These are phyloP conservation scores for Fregata magnificens DNA, from an alignment of 2,113 vertebrate genomes.

Conservation along the genomic window DNA sequence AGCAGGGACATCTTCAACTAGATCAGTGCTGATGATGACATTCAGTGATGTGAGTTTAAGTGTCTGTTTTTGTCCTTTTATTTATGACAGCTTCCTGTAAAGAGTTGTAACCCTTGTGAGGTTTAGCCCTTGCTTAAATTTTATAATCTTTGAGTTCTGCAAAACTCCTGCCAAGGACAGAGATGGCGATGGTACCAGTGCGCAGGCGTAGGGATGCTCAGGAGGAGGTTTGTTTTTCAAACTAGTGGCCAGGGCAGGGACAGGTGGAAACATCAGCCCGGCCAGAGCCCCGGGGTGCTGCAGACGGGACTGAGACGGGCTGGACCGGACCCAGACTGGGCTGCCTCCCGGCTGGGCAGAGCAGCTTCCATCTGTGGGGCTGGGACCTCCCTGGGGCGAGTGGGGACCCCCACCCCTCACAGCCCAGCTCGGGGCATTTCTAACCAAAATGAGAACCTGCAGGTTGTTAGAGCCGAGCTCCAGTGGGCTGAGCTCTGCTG, in stretches of 20 bases:
- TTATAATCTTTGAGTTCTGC: background rate
- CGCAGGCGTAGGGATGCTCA: accelerated
- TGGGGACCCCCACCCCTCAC: background rate
- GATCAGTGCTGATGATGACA: accelerated
- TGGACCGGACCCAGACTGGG: background rate
- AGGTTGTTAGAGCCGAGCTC: background rate
- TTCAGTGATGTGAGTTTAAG: too few species aligned
- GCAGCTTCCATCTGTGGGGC: background rate
- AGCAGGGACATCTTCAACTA: background rate
- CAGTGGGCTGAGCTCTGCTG: background rate
- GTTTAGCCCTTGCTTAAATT: background rate
- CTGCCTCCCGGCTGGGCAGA: background rate
- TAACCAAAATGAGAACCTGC: too few species aligned
- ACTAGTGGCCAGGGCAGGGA: background rate
- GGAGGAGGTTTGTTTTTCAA: too few species aligned
- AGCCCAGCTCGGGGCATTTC: background rate
- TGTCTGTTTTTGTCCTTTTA: background rate
- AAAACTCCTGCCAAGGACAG: accelerated
- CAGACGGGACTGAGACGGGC: accelerated
- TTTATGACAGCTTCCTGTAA: background rate
- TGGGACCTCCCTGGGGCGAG: background rate
- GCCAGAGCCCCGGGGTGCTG: background rate
- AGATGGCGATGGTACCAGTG: accelerated
- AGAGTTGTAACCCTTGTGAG: background rate
- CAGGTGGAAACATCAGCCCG: accelerated